phyloP scores from a whole-genome alignment of 2,888 invertebrate genomes.

The Helicoverpa assulta region DNA sequence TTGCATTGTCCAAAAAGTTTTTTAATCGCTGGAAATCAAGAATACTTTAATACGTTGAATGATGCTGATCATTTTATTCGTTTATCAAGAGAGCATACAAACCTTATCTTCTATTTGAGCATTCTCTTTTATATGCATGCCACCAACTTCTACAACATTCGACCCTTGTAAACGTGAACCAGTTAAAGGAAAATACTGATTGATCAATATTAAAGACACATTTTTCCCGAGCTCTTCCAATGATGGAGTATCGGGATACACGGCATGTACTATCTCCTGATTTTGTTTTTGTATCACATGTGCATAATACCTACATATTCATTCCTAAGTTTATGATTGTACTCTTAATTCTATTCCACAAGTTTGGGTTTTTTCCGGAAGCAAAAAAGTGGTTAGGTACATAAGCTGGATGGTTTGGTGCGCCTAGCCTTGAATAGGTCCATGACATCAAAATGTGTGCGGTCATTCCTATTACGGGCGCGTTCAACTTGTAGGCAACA shows the following conservation, averaged over 20 bases:
- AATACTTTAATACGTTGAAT: background rate
- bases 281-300: slow-evolving; percentile 66
- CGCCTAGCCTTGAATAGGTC: slow-evolving; percentile 89
- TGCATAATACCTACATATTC: slow-evolving; percentile 64
- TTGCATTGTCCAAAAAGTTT: slow-evolving; percentile 90
- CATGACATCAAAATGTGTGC: slow-evolving; percentile 90
- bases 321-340: slow-evolving; percentile 69
- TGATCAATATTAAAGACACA: slow-evolving; percentile 75
- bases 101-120: slow-evolving; percentile 34
- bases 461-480: slow-evolving; percentile 88
- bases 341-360: slow-evolving; percentile 83
- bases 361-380: slow-evolving; percentile 78
- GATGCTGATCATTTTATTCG: background rate
- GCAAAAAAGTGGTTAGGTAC: slow-evolving; percentile 88
- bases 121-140: slow-evolving; percentile 62
- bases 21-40: slow-evolving; percentile 51
- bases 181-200: slow-evolving; percentile 88
- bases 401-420: slow-evolving; percentile 89
- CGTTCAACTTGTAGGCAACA: slow-evolving; percentile 86
- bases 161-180: slow-evolving; percentile 85
- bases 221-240: slow-evolving; percentile 71
- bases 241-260: slow-evolving; percentile 65
- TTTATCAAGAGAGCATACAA: slow-evolving; percentile 14
- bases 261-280: slow-evolving; percentile 61
- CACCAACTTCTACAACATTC: slow-evolving; percentile 88